Base-by-base conservation (phyloP, 2,113 vertebrate species). In the Limnothrissa miodon region DNA sequence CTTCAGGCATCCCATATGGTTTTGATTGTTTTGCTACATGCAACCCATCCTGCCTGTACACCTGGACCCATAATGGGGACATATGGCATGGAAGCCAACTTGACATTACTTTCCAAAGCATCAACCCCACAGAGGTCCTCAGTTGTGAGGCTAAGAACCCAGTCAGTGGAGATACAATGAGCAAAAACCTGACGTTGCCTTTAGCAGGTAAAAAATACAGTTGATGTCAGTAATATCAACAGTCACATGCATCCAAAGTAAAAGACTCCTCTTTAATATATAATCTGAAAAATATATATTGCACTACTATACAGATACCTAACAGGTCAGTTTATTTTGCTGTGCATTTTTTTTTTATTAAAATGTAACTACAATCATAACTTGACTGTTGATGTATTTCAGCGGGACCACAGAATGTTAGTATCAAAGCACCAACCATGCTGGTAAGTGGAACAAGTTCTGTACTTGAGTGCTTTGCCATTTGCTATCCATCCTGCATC, bases 401-500 rank as follows among this genome's bases (percentile, higher is more conserved):
- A 89, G 88, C 33, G 9, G 88, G 86, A 9, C 87, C 87, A 0
- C 78, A 84, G 0, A 84, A 90, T 53, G 10, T 90, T 23, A 29
- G 51, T 46, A 84, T 90, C 85, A 84, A 42, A 3, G 87, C 87
- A 9, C 86, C 87, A 5, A 1, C 15, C 15, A 29, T 8, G 23
- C 80, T 90, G 23, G 83, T 78, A 7, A 0, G 3, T 0, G 85
- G 81, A 4, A 51, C 1, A 7, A 23, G 0, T 0, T 85, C 84
- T 8, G 19, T 0, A 3, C 87, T 83, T 2, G 74, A 33, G 79
- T 89, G 87, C 70, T 87, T 79, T 3, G 89, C 89, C 0, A 17
- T 21, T 33, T 90, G 89, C 78, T 86, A 45, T 78, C 87, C 89
- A 0, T 78, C 86, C 25, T 90, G 89, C 70, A 83, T 7, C 78